Evolutionary conservation across 2,113 vertebrate genomes (phyloP), one percentile per base, ranked within the genome.

Genomic region (Zeus faber): DNA sequence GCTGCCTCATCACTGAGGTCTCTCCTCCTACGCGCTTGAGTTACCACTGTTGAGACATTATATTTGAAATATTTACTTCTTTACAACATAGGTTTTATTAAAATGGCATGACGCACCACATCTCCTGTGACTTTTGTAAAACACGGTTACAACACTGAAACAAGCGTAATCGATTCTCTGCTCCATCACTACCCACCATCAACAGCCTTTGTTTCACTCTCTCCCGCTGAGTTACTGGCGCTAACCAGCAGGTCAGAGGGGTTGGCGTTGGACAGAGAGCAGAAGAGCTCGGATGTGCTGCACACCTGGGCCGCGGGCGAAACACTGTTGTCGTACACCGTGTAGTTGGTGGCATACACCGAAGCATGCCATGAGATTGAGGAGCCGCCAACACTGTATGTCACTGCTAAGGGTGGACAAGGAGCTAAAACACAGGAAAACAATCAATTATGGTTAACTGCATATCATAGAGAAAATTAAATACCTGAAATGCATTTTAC

Each of bases 171-270:
- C n/a, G n/a, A n/a, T n/a, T n/a, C n/a, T n/a, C n/a, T n/a, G n/a
- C n/a, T n/a, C n/a, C 18, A 43, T 18, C 16, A 17, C 2, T n/a
- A 33, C 76, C 37, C 49, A 88, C 86, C 80, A 17, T 41, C 40
- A 11, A 70, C 18, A 1, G 0, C 16, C 2, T 9, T 18, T 13
- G 67, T 58, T 23, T 76, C 50, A 54, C 90, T 91, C 35, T 91
- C 82, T 49, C 90, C 89, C 0, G 72, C 78, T 1, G 51, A 1
- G 24, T 90, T 90, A 18, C 70, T 70, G 55, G 86, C 87, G 6
- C 74, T 87, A 65, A 90, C 55, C 52, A 72, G 35, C 48, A 90
- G 56, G 22, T 64, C 4, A 1, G 18, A 35, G 13, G 59, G 62
- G 1, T 43, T 2, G 8, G 74, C 51, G 44, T 57, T 69, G 25